Percentiles rank a stretch among this genome's conserved stretches.
These are phyloP conservation scores for Ormia ochracea DNA, from an alignment of 2,888 invertebrate species.

Conservation along the genomic window DNA sequence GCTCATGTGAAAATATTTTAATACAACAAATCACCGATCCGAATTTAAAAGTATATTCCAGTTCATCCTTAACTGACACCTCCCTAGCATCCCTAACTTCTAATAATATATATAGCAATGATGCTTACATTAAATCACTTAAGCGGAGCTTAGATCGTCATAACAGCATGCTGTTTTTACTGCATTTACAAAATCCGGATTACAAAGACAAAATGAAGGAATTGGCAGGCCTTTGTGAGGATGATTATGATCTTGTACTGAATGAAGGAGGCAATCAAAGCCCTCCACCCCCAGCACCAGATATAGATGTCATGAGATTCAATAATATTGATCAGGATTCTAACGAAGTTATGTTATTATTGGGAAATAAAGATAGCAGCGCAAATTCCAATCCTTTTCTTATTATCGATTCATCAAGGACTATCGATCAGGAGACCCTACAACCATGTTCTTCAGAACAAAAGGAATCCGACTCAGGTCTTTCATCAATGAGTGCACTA, in stretches of 20 bases:
- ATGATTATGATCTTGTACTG: constrained; percentile 43
- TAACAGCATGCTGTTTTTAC: constrained; percentile 75
- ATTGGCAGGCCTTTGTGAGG: constrained; percentile 65
- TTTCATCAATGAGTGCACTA: constrained; percentile 92
- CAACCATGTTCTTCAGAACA: constrained; percentile 65
- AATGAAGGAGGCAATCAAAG: constrained; percentile 79
- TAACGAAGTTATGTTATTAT: constrained; percentile 4
- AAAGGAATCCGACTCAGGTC: constrained; percentile 89
- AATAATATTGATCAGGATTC: not conserved
- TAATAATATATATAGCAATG: constrained; percentile 73
- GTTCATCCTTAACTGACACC: constrained; percentile 28
- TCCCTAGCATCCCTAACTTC: constrained; percentile 57
- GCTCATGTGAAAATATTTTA: constrained; percentile 62
- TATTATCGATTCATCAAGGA: constrained; percentile 23
- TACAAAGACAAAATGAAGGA: constrained; percentile 67
- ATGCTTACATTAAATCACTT: constrained; percentile 75
- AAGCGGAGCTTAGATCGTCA: constrained; percentile 75
- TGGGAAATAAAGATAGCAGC: constrained; percentile 31
- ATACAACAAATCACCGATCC: constrained; percentile 55
- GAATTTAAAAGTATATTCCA: constrained; percentile 26
- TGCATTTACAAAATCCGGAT: constrained; percentile 75
- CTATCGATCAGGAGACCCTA: not conserved
- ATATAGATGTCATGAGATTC: constrained; percentile 66
- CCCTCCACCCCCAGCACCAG: constrained; percentile 89
- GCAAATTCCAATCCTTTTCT: constrained; percentile 69